A percentile compares a stretch with the other conserved stretches of the same genome.
Evolutionary conservation across 1,140 invertebrate genomes (phyloP).

Genomic region (Scaptomyza montana): DNA sequence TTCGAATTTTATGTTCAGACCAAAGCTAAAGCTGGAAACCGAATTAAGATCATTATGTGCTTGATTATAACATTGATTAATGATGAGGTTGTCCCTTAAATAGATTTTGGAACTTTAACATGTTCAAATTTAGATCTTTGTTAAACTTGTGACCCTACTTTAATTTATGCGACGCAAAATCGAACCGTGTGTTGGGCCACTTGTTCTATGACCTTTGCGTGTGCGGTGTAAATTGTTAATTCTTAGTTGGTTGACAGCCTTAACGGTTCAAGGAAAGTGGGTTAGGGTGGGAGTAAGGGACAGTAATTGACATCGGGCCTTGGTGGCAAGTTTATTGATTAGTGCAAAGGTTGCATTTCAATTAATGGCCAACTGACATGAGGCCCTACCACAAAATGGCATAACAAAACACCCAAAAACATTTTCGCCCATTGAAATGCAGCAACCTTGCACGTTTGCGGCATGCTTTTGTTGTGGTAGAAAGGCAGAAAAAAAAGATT

Average conservation of each 20-base stretch:
- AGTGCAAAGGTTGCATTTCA: slow-evolving; percentile 71
- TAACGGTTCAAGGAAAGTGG: not conserved
- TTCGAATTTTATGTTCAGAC: slow-evolving; percentile 16
- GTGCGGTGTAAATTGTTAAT: slow-evolving; percentile 65
- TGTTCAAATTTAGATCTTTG: too few species aligned
- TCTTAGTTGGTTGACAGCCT: slow-evolving; percentile 68
- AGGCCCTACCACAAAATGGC: not conserved
- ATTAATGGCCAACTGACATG: slow-evolving; percentile 55
- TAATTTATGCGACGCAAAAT: slow-evolving; percentile 62
- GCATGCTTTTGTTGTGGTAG: not conserved
- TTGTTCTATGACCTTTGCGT: slow-evolving; percentile 68
- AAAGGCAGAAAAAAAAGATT: not conserved
- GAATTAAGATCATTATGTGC: too few species aligned
- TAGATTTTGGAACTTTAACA: too few species aligned
- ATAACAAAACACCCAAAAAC: slow-evolving; percentile 2
- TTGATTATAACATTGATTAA: too few species aligned
- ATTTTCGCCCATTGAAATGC: slow-evolving; percentile 23
- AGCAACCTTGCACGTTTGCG: not conserved
- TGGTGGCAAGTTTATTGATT: slow-evolving; percentile 54
- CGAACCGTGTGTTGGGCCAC: slow-evolving; percentile 34
- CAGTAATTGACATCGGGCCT: slow-evolving; percentile 41
- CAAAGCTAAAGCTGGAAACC: not conserved
- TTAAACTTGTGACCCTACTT: not conserved
- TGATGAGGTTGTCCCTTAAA: too few species aligned
- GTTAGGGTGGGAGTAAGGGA: not conserved